Percentiles rank a stretch among this genome's conserved stretches.
These are phyloP conservation scores for Hippoglossus stenolepis DNA, from an alignment of 2,113 vertebrate species.

Conservation along the genomic window DNA sequence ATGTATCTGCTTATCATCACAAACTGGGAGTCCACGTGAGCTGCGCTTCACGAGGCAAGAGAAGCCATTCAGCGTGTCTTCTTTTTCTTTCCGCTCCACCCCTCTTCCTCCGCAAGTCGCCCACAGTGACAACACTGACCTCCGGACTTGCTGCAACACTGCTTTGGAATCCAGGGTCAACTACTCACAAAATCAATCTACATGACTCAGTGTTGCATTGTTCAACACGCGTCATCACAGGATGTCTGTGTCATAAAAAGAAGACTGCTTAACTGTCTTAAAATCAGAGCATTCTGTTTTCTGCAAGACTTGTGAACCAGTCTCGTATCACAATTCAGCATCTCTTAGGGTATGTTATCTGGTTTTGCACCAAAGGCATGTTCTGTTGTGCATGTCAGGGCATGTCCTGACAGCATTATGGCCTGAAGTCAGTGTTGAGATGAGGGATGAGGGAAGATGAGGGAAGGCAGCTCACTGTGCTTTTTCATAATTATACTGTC, in stretches of 20 bases:
- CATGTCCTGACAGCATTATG: neutral
- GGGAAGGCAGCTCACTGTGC: neutral
- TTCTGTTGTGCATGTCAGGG: neutral
- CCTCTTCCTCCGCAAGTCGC: constrained; percentile 48
- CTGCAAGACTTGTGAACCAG: neutral
- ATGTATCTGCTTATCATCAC: constrained; percentile 53
- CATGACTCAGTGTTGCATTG: constrained; percentile 30
- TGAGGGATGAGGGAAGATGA: neutral
- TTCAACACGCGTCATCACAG: constrained; percentile 12
- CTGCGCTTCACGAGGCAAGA: constrained; percentile 59
- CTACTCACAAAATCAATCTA: neutral
- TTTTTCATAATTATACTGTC: neutral
- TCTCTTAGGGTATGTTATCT: neutral
- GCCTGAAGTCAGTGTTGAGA: neutral
- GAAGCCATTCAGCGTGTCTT: constrained; percentile 12
- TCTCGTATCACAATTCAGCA: constrained; percentile 13
- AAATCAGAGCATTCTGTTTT: constrained; percentile 28
- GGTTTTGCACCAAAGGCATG: neutral
- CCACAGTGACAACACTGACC: constrained; percentile 38
- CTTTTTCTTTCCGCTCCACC: constrained; percentile 36
- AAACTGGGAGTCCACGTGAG: constrained; percentile 64
- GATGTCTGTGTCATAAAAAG: constrained; percentile 26
- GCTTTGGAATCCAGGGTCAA: constrained; percentile 39
- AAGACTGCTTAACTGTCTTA: constrained; percentile 40
- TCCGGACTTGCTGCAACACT: constrained; percentile 44